Percentiles rank a stretch among this genome's conserved stretches.
Evolutionary conservation across 2,797 vertebrate genomes (phyloP).

Genomic region (Odontamblyopus rebecca): DNA sequence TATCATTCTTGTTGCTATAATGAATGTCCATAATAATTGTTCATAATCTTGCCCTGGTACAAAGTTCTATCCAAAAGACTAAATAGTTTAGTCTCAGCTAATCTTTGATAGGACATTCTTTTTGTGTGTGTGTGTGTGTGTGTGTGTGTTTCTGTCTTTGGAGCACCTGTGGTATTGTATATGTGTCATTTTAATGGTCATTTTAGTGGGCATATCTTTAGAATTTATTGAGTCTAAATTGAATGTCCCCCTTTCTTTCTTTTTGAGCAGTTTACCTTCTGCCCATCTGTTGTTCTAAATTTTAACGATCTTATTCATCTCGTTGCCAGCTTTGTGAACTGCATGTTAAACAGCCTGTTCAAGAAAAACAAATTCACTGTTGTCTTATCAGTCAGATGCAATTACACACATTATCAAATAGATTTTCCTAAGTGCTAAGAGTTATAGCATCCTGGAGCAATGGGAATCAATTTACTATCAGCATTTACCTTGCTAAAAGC

Average conservation of each 20-base stretch:
- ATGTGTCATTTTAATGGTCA: background rate
- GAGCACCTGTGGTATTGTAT: background rate
- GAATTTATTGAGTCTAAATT: slow-evolving; percentile 1
- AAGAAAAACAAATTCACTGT: slow-evolving; percentile 3
- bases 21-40: no score
- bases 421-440: slow-evolving; percentile 1
- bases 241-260: background rate
- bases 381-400: background rate
- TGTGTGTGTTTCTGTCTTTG: background rate
- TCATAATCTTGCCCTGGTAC: background rate
- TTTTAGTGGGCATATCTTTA: background rate
- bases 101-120: background rate
- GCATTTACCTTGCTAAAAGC: slow-evolving; percentile 34
- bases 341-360: slow-evolving; percentile 1
- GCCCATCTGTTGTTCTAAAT: slow-evolving; percentile 1
- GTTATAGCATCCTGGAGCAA: slow-evolving; percentile 21
- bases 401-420: slow-evolving; percentile 7
- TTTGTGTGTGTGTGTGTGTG: background rate
- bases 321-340: background rate
- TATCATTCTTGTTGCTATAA: no score
- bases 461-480: slow-evolving; percentile 17
- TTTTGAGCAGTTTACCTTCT: background rate
- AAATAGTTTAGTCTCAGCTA: no score
- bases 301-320: slow-evolving; percentile 6
- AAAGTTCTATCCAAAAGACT: background rate